Evolutionary conservation across 2,797 vertebrate species (phyloP).

Genomic region (Hylomyscus alleni): DNA sequence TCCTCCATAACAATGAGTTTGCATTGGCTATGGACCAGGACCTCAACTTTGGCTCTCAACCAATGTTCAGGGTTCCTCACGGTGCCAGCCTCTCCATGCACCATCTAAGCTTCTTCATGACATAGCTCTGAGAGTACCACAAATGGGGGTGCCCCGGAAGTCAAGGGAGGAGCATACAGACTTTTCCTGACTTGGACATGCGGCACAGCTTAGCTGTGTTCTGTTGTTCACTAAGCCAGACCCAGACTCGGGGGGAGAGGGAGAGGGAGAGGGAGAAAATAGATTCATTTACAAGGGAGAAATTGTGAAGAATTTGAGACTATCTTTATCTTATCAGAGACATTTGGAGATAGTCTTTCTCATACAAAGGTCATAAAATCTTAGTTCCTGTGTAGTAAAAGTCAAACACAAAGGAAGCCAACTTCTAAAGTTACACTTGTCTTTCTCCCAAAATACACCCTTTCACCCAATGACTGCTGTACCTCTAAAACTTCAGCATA

Average conservation of each 20-base stretch:
- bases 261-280: background rate
- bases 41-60: background rate
- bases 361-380: conserved; percentile 11
- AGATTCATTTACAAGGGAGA: background rate
- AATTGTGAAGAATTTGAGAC: background rate
- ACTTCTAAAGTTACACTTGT: background rate
- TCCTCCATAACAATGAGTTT: rapidly evolving
- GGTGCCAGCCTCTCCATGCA: rapidly evolving
- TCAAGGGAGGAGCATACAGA: background rate
- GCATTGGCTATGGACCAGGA: background rate
- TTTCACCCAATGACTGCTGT: background rate
- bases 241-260: background rate
- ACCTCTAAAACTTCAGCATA: background rate
- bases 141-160: background rate
- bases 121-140: background rate
- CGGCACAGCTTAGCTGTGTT: background rate
- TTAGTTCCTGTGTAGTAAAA: conserved; percentile 44
- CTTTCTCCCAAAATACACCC: background rate
- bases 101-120: background rate
- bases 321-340: conserved; percentile 5
- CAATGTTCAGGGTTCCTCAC: background rate
- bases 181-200: background rate
- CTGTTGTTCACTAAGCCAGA: background rate
- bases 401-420: conserved; percentile 29
- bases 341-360: background rate